Evolutionary conservation across 2,113 vertebrate genomes (phyloP).

Genomic region (Leiothrix lutea): DNA sequence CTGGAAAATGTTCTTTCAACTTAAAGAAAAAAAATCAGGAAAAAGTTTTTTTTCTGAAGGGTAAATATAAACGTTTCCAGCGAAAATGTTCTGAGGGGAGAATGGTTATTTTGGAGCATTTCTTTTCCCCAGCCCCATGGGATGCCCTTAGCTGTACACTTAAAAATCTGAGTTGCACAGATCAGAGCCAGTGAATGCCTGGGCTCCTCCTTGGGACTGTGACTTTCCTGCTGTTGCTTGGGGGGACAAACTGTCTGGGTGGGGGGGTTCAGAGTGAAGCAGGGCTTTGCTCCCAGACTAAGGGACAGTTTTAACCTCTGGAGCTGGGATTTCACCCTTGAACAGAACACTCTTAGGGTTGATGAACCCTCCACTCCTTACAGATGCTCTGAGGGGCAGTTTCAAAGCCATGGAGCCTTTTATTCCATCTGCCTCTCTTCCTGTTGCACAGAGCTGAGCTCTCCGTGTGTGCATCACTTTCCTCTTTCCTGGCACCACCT

Average conservation of each 20-base stretch:
- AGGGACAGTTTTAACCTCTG: background rate
- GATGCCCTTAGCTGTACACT: background rate
- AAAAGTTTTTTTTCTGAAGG: constrained; percentile 30
- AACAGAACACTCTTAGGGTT: background rate
- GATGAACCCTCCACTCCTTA: background rate
- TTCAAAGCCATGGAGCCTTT: background rate
- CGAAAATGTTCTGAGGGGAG: background rate
- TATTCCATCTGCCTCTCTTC: background rate
- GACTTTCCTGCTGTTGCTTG: background rate
- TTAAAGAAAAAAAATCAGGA: background rate
- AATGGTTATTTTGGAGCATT: background rate
- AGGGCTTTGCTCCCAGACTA: background rate
- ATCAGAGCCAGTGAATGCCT: background rate
- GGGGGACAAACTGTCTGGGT: background rate
- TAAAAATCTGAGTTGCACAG: background rate
- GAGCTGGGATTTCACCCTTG: background rate
- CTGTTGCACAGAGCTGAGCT: background rate
- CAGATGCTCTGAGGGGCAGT: background rate
- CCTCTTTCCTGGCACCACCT: background rate
- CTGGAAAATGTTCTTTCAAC: constrained; percentile 33
- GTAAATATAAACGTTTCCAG: background rate
- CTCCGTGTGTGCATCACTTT: background rate
- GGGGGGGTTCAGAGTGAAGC: background rate
- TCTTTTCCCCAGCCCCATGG: background rate
- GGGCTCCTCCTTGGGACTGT: background rate